Base-by-base conservation (phyloP, 2,797 vertebrate genomes). In the Myotis findleyi region DNA sequence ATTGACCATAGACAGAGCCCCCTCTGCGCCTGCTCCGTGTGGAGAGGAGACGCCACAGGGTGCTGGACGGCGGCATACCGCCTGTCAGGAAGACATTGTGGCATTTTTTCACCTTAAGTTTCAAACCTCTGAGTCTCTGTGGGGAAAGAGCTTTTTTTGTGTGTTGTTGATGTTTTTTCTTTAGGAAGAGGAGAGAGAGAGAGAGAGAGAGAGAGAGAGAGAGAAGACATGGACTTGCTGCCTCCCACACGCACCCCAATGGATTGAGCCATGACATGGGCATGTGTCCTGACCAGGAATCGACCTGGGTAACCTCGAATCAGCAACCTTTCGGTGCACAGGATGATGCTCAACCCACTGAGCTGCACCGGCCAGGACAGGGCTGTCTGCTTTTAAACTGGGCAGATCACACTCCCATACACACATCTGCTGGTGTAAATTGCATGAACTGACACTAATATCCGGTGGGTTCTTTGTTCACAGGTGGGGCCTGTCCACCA, bases 21-120 rank as follows among this genome's bases (percentile, higher is more conserved):
- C 9, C 6, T 13, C 30, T 13, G 18, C 27, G 1, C 38, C 69
- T 44, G n/a, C 16, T 0, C 16, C 16, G 18, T 47, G 41, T 38
- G n/a, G 13, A n/a, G 11, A 20, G 18, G 0, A 81, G 17, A 25
- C 30, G 0, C 27, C 23, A 3, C 2, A 30, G 3, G 10, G 17
- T 18, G 4, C 13, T 33, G 25, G 17, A 4, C 2, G 3, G 59
- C 8, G 18, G n/a, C 2, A 30, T 41, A 9, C 13, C 33, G 25
- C 8, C 8, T 90, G 80, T 59, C 5, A 3, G 4, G 14, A n/a
- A 25, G 18, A 77, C 11, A 81, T 36, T 30, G 16, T 38, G 33
- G 38, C 16, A 72, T 85, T 10, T 18, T 51, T 82, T 47, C 6
- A 27, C 77, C 11, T 47, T 77, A 18, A 36, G 10, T 83, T 82